Percentiles rank a stretch among this genome's conserved stretches.
Evolutionary conservation across 2,888 invertebrate genomes (phyloP).

Genomic region (Drosophila meridionalis): DNA sequence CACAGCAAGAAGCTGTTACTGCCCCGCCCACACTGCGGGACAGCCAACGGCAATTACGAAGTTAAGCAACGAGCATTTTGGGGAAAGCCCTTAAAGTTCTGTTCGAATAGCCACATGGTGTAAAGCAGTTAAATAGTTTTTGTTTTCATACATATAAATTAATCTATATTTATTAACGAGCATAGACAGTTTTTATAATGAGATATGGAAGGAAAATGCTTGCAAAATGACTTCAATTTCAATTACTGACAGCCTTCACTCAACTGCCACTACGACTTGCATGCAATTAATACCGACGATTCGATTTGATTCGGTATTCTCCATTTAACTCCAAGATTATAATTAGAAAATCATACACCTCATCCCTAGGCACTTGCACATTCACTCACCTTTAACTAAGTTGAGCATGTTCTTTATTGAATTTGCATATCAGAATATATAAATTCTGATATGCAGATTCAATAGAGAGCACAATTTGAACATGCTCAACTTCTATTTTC

Average conservation of each 20-base stretch:
- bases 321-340: neutral
- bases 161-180: neutral
- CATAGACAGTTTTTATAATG: no score
- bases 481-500: no score
- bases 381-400: no score
- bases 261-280: neutral
- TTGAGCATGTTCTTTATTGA: no score
- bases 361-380: no score
- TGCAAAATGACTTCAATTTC: neutral
- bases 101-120: neutral
- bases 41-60: slow-evolving; percentile 32
- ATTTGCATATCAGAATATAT: no score
- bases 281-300: neutral
- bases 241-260: neutral
- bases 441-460: no score
- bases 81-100: neutral
- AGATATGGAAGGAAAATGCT: neutral
- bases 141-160: neutral
- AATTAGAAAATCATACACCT: neutral
- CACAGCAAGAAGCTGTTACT: slow-evolving; percentile 48
- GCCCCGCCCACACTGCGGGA: slow-evolving; percentile 16
- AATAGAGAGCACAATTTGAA: no score
- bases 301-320: no score
- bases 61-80: slow-evolving; percentile 39
- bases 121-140: neutral